Percentiles rank a stretch among this genome's conserved stretches.
Evolutionary conservation across 1,140 invertebrate genomes (phyloP).

Genomic region (Brachionus plicatilis): DNA sequence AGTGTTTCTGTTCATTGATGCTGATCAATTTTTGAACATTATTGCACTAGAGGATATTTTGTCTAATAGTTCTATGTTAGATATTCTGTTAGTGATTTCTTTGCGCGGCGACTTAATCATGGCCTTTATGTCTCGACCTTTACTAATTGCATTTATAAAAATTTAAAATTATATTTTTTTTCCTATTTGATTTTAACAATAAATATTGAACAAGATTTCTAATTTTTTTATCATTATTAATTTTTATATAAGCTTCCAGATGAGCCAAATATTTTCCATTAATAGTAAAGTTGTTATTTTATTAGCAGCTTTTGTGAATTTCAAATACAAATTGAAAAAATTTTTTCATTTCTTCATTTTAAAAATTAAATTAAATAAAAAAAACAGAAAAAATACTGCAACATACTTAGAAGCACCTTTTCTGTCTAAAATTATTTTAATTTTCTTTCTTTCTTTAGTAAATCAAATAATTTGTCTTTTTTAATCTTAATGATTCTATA

Average conservation of each 20-base stretch:
- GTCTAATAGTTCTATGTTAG: not conserved
- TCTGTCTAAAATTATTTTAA: no score
- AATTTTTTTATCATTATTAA: not conserved
- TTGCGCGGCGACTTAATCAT: slow-evolving; percentile 9
- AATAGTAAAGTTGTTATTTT: not conserved
- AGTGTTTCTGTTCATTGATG: not conserved
- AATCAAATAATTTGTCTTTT: no score
- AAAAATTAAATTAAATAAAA: no score
- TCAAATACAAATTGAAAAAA: no score
- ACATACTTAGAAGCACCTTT: no score
- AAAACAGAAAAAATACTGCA: no score
- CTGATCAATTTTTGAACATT: not conserved
- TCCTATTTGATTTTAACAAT: not conserved
- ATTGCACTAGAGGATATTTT: not conserved
- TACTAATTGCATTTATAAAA: slow-evolving; percentile 7
- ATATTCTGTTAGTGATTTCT: not conserved
- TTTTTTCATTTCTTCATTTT: no score
- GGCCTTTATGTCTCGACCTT: slow-evolving; percentile 13
- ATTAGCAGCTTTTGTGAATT: no score
- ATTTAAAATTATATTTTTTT: not conserved
- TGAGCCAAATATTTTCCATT: not conserved
- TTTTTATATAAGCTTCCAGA: not conserved
- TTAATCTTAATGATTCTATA: no score
- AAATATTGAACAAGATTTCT: not conserved
- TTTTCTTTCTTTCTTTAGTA: no score